Evolutionary conservation across 1,140 invertebrate genomes (phyloP).

Genomic region (Trichonephila clavipes): DNA sequence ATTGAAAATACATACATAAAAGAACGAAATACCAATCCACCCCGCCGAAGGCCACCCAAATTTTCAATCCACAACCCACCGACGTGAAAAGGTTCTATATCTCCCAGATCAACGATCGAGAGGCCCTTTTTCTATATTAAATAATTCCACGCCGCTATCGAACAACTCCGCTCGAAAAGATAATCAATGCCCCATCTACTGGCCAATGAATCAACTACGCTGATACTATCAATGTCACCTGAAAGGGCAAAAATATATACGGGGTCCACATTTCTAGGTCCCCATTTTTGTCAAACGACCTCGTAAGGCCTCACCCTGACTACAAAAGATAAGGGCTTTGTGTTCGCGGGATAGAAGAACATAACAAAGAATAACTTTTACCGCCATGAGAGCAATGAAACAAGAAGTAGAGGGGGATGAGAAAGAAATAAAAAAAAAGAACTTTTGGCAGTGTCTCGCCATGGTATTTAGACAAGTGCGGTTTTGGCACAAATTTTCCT

Average conservation of each 20-base stretch:
- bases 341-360: slow-evolving; percentile 13
- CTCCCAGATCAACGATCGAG: slow-evolving; percentile 1
- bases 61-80: slow-evolving; percentile 11
- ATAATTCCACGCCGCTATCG: not conserved
- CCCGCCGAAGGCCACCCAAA: slow-evolving; percentile 18
- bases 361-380: slow-evolving; percentile 63
- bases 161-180: slow-evolving; percentile 30
- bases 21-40: not conserved
- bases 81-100: slow-evolving; percentile 1
- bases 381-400: slow-evolving; percentile 1
- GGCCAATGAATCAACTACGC: slow-evolving; percentile 59
- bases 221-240: slow-evolving; percentile 60
- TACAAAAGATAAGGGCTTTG: slow-evolving; percentile 57
- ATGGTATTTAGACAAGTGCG: slow-evolving; percentile 46
- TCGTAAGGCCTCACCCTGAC: not conserved
- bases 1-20: not conserved
- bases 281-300: slow-evolving; percentile 18
- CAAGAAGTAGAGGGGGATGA: not conserved
- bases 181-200: slow-evolving; percentile 60
- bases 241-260: slow-evolving; percentile 46
- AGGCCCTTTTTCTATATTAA: slow-evolving; percentile 24
- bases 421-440: slow-evolving; percentile 2
- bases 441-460: not conserved
- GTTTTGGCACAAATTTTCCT: slow-evolving; percentile 29
- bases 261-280: not conserved